phyloP scores from a whole-genome alignment of 2,888 invertebrate genomes.

The Eutolmus rufibarbis region DNA sequence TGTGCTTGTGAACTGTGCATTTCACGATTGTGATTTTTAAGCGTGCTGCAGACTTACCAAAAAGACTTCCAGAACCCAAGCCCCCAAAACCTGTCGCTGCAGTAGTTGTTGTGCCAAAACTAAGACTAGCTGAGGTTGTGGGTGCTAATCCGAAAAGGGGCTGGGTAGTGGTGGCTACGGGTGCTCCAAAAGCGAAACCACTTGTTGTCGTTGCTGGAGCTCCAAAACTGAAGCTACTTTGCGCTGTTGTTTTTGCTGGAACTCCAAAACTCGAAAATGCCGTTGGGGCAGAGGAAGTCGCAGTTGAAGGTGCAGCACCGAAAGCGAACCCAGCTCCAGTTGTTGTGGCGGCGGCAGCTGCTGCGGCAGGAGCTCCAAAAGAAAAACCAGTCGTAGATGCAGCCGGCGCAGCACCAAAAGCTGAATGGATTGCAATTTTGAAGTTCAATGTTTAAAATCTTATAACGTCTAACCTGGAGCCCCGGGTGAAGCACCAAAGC shows the following conservation, averaged over 20 bases:
- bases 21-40: no score
- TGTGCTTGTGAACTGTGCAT: no score
- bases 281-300: background rate
- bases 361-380: background rate
- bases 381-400: slow-evolving; percentile 32
- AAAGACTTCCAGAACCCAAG: background rate
- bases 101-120: slow-evolving; percentile 54
- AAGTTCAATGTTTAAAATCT: background rate
- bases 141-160: slow-evolving; percentile 51
- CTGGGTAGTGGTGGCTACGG: slow-evolving; percentile 28
- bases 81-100: background rate
- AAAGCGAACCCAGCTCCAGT: slow-evolving; percentile 10
- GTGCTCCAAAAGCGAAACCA: background rate
- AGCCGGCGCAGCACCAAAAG: slow-evolving; percentile 1
- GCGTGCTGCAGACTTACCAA: background rate
- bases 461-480: background rate
- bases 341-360: slow-evolving; percentile 40
- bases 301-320: background rate
- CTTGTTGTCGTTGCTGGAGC: slow-evolving; percentile 47
- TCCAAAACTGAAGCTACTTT: slow-evolving; percentile 51
- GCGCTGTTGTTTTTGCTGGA: slow-evolving; percentile 13
- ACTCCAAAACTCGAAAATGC: slow-evolving; percentile 20
- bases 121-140: slow-evolving; percentile 53
- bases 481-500: slow-evolving; percentile 49
- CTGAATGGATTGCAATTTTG: background rate